Evolutionary conservation across 2,797 vertebrate species (phyloP), one percentile per base, ranked within the genome.

Genomic region (Peromyscus attwateri): DNA sequence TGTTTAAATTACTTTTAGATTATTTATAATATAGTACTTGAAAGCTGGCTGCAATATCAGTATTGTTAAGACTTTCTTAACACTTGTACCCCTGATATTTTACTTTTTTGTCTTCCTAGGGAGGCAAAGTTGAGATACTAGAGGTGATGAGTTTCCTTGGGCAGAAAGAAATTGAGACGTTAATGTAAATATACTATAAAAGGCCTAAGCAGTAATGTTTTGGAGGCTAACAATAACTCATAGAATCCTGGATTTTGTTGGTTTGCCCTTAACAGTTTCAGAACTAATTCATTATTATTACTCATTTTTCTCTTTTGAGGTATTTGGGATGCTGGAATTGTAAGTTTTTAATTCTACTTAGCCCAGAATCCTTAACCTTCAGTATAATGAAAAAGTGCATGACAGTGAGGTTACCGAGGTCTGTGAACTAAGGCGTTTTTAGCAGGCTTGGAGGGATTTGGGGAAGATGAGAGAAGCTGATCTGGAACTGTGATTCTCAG

Each of bases 61-160:
- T 81, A 17, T 81, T 76, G 29, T 64, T 52, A 80, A 89, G 87
- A 88, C 82, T 81, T 82, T 68, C 52, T 88, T 21, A 37, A 52
- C 23, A 62, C 55, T 92, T 96, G 91, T 40, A 85, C 64, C 2
- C 68, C 55, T 31, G 46, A 0, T 70, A 57, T 68, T 96, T 88
- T 83, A 23, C 80, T 82, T 6, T 81, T 81, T 71, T 13, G 57
- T 27, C 7, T 80, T 82, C 76, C 19, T 76, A 12, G 37, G 8
- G 57, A 29, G 25, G 3, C 17, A 92, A 17, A 16, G 52, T 79
- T 93, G 62, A 57, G 55, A 57, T 87, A 34, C 3, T 23, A 83
- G 19, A 95, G 37, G 62, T 70, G 52, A n/a, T 88, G 40, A 64
- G 43, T 94, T 95, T 83, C 90, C 29, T 97, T 64, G 64, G 52